phyloP scores from a whole-genome alignment of 2,797 vertebrate genomes.

The Lithobates sylvaticus region DNA sequence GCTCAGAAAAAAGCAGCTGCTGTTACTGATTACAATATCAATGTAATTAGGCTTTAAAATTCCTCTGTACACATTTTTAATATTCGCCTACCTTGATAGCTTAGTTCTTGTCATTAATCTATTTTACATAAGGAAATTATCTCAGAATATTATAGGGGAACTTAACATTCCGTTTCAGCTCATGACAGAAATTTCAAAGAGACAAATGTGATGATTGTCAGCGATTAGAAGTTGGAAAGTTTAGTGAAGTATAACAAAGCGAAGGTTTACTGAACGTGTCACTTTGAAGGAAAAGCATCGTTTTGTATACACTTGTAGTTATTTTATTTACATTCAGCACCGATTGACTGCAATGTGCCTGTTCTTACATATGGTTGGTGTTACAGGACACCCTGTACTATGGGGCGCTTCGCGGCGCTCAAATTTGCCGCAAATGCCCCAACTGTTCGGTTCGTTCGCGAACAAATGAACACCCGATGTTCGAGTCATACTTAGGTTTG shows the following conservation, averaged over 20 bases:
- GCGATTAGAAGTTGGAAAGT: constrained; percentile 23
- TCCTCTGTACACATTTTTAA: constrained; percentile 71
- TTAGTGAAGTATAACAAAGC: constrained; percentile 1
- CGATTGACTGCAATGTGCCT: too few relatives aligned
- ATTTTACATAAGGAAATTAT: constrained; percentile 72
- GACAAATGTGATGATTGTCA: constrained; percentile 36
- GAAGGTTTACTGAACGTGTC: neutral
- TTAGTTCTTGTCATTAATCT: constrained; percentile 70
- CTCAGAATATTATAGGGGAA: constrained; percentile 70
- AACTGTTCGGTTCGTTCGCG: too few relatives aligned
- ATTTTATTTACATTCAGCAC: too few relatives aligned
- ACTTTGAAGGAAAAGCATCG: too few relatives aligned
- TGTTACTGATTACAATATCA: constrained; percentile 66
- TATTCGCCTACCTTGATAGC: constrained; percentile 75
- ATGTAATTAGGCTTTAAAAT: constrained; percentile 67
- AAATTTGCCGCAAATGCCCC: too few relatives aligned
- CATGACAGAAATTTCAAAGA: constrained; percentile 32
- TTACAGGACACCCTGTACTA: too few relatives aligned
- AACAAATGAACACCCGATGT: too few relatives aligned
- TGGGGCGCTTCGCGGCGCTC: too few relatives aligned
- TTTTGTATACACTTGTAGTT: too few relatives aligned
- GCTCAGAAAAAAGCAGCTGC: constrained; percentile 65
- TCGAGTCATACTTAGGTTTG: too few relatives aligned
- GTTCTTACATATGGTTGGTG: too few relatives aligned
- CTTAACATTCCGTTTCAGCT: constrained; percentile 49